Evolutionary conservation across 2,888 invertebrate species (phyloP).

Genomic region (Mesorhabditis belari): DNA sequence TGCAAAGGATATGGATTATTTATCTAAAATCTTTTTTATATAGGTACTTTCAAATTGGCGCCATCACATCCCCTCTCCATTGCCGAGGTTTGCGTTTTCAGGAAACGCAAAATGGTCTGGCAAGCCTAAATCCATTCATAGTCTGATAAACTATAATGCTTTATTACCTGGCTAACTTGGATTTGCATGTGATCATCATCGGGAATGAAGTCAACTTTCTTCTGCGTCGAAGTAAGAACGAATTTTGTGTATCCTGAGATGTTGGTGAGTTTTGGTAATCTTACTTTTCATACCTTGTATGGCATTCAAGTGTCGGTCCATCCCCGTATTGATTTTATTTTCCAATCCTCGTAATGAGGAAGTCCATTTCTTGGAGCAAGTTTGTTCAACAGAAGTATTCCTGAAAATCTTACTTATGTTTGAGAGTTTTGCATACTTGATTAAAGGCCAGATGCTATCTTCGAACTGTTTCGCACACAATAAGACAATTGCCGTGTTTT

Average conservation of each 20-base stretch:
- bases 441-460: conserved; percentile 78
- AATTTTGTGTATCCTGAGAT: conserved; percentile 79
- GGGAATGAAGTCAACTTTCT: conserved; percentile 76
- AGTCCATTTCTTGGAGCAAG: conserved; percentile 79
- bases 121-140: conserved; percentile 9
- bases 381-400: conserved; percentile 78
- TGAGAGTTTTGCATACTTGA: conserved; percentile 70
- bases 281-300: conserved; percentile 57
- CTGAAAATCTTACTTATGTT: too few relatives aligned
- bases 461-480: conserved; percentile 85
- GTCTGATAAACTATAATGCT: neutral
- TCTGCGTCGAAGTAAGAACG: conserved; percentile 83
- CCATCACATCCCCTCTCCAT: conserved; percentile 64
- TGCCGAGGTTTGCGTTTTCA: conserved; percentile 58
- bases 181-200: conserved; percentile 56
- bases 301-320: conserved; percentile 69
- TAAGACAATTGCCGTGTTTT: conserved; percentile 85
- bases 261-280: neutral
- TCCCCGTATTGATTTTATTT: conserved; percentile 72
- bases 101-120: conserved; percentile 69
- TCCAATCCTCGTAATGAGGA: conserved; percentile 79
- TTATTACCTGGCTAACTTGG: conserved; percentile 13
- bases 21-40: too few relatives aligned
- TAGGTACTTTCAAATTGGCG: conserved; percentile 70
- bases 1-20: neutral